Evolutionary conservation across 2,113 vertebrate genomes (phyloP).

Genomic region (Sula dactylatra): DNA sequence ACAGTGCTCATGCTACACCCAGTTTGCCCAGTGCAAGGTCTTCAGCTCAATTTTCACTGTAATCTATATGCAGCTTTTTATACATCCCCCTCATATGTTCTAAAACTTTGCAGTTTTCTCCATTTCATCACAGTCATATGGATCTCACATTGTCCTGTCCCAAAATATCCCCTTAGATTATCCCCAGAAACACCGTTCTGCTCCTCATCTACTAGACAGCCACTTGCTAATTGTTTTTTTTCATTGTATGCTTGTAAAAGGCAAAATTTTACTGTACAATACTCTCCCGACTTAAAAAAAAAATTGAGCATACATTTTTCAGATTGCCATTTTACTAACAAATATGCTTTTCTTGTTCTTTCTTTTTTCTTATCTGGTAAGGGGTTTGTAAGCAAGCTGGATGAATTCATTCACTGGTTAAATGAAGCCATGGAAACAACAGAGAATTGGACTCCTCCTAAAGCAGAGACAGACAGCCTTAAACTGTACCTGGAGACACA

Average conservation of each 20-base stretch:
- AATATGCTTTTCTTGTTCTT: constrained; percentile 39
- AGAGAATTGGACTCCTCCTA: constrained; percentile 94
- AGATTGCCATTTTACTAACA: constrained; percentile 29
- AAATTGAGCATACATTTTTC: background rate
- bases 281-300: background rate
- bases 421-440: constrained; percentile 93
- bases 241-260: background rate
- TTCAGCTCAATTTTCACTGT: background rate
- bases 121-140: background rate
- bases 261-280: background rate
- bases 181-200: background rate
- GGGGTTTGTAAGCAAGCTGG: constrained; percentile 93
- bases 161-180: background rate
- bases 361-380: constrained; percentile 61
- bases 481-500: constrained; percentile 95
- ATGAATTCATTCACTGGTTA: constrained; percentile 95
- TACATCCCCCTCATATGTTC: background rate
- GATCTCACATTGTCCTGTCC: background rate
- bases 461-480: constrained; percentile 86
- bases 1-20: background rate
- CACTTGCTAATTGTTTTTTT: background rate
- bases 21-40: background rate
- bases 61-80: background rate
- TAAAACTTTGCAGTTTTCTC: background rate
- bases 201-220: background rate